Evolutionary conservation across 2,888 invertebrate genomes (phyloP).

Genomic region (Trichopria drosophilae): DNA sequence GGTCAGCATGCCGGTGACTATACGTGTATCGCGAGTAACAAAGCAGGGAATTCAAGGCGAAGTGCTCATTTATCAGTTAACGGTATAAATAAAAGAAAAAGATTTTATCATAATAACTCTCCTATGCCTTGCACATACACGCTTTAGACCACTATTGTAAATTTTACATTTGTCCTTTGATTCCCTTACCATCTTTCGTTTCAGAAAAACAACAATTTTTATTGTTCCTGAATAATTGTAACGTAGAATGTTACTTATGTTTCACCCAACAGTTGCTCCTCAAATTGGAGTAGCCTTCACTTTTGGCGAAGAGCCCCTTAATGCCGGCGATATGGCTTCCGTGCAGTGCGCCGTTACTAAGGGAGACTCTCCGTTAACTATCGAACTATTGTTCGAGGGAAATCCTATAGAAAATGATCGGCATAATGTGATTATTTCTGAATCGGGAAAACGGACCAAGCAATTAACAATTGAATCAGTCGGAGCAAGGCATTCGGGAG

Average conservation of each 20-base stretch:
- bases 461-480: constrained; percentile 64
- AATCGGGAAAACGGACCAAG: constrained; percentile 62
- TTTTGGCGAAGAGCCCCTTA: constrained; percentile 63
- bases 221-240: too few species aligned
- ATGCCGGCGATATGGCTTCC: constrained; percentile 74
- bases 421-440: constrained; percentile 61
- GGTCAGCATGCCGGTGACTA: constrained; percentile 62
- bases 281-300: constrained; percentile 63
- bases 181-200: background rate
- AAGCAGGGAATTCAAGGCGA: constrained; percentile 61
- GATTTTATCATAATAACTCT: background rate
- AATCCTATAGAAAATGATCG: constrained; percentile 53
- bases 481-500: constrained; percentile 62
- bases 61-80: constrained; percentile 63
- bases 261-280: constrained; percentile 58
- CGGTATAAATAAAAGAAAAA: too few species aligned
- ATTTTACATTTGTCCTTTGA: background rate
- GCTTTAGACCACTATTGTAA: background rate
- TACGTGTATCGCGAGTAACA: constrained; percentile 62
- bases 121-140: background rate
- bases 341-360: constrained; percentile 70
- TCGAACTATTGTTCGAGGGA: constrained; percentile 68
- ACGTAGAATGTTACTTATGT: background rate
- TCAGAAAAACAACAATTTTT: too few species aligned
- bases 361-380: constrained; percentile 71